Conservation (phyloP, 2,797 vertebrate genomes). For the Cynopterus sphinx region DNA sequence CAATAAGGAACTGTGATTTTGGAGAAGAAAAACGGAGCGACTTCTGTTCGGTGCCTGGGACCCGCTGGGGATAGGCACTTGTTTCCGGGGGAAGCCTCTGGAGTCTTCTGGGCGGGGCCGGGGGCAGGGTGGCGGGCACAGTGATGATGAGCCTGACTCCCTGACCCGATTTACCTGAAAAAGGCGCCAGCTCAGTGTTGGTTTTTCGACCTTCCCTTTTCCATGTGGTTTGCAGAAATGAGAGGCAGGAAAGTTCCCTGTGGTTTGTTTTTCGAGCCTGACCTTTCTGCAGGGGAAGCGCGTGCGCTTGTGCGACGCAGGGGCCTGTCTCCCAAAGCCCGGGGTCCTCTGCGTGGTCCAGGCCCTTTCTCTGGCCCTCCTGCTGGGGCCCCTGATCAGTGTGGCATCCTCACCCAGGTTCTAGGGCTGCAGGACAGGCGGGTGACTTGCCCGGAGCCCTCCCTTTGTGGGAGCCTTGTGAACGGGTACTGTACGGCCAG, state of each 20-base stretch:
- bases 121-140: too few relatives aligned
- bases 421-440: slow-evolving; percentile 57
- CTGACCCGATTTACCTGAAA: background rate
- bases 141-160: background rate
- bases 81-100: background rate
- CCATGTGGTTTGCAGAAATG: background rate
- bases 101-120: background rate
- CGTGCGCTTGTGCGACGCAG: background rate
- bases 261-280: background rate
- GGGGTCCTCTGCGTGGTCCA: background rate
- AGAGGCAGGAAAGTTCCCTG: background rate
- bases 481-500: slow-evolving; percentile 76
- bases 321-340: background rate
- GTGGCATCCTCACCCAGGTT: background rate
- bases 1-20: background rate
- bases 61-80: background rate
- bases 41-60: background rate
- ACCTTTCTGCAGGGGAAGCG: background rate
- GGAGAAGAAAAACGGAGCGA: background rate
- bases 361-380: background rate
- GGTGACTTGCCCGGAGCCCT: background rate
- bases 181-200: background rate
- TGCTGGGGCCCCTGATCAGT: background rate
- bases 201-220: background rate
- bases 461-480: background rate